Conservation (phyloP, 1,140 invertebrate species). For the Heliothis subflexa region DNA sequence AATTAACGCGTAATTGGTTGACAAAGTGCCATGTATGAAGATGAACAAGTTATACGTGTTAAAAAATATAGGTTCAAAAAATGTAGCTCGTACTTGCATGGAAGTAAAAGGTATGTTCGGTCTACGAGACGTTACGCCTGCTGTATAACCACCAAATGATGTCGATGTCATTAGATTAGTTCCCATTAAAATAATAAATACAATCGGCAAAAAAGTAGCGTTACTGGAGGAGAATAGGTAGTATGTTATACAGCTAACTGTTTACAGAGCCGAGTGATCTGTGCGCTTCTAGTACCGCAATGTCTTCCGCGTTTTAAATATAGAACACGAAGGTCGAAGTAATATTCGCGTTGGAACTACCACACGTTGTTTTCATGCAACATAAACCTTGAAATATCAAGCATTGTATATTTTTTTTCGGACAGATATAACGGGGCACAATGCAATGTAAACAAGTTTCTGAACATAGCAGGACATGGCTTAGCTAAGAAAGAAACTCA, state of each 20-base stretch:
- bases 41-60: background rate
- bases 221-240: background rate
- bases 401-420: conserved; percentile 11
- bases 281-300: conserved; percentile 77
- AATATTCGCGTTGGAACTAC: conserved; percentile 74
- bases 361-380: conserved; percentile 50
- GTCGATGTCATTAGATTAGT: too few species aligned
- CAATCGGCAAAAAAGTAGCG: background rate
- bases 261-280: conserved; percentile 75
- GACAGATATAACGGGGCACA: conserved; percentile 41
- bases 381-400: conserved; percentile 50
- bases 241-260: conserved; percentile 68
- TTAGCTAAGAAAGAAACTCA: conserved; percentile 43
- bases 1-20: conserved; percentile 64
- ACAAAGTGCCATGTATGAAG: conserved; percentile 51
- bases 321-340: conserved; percentile 80
- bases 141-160: too few species aligned
- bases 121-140: too few species aligned
- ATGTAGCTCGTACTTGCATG: too few species aligned
- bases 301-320: conserved; percentile 85
- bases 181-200: background rate
- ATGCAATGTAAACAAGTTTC: conserved; percentile 46
- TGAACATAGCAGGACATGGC: conserved; percentile 24
- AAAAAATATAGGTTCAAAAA: too few species aligned
- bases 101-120: too few species aligned